Evolutionary conservation across 2,888 invertebrate genomes (phyloP), one percentile per base, ranked within the genome.

Genomic region (Stenurella melanura): DNA sequence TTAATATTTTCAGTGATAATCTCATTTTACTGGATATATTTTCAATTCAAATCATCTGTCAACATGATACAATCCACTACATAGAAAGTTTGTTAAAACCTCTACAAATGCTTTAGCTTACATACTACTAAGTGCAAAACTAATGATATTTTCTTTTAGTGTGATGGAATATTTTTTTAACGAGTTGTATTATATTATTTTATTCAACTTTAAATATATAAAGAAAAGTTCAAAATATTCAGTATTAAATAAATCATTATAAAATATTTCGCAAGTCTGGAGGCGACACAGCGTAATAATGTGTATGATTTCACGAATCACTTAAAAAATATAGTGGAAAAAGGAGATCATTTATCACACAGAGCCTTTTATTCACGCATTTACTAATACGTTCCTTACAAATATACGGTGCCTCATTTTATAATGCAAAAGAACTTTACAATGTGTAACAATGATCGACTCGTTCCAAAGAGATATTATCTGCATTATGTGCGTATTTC

Each of bases 291-390:
- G 50, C 50, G 50, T 50, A 50, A 15, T 42, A 50, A 50, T n/a
- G 50, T n/a, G 50, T 50, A 50, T n/a, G n/a, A 50, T 50, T 50
- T 50, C 15, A 50, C n/a, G 50, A 50, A 50, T 50, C 50, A 6
- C 50, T 50, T 50, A 50, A 50, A 50, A 50, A 50, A 50, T 50
- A 50, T 50, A 50, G 50, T 17, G n/a, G 50, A 50, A 50, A n/a
- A 50, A 15, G 6, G n/a, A 50, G 50, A 50, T 50, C 50, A 50
- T 50, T 50, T 50, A 50, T 50, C 50, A 50, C 50, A 50, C n/a
- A 6, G 15, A 50, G n/a, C n/a, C n/a, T 42, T n/a, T 50, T n/a
- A 50, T n/a, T n/a, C 50, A n/a, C 50, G 7, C 50, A 50, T 9
- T 34, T 34, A 42, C 15, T 12, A 42, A 42, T 42, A 42, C 15